These are phyloP conservation scores for Anadara kagoshimensis DNA, from an alignment of 1,140 invertebrate species.

Conservation along the genomic window DNA sequence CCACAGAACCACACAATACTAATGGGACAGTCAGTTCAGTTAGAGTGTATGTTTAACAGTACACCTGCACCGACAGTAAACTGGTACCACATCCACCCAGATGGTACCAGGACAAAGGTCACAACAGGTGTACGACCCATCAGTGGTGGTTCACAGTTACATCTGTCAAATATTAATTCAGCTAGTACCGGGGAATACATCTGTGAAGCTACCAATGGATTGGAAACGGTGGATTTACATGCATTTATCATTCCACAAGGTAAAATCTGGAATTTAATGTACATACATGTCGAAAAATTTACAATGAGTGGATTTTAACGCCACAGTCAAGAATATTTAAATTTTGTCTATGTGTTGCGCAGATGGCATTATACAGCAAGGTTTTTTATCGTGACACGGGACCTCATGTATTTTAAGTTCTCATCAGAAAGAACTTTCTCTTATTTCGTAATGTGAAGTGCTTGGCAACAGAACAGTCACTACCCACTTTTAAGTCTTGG, in stretches of 20 bases:
- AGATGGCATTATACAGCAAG: no score
- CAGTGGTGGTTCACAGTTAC: slow-evolving; percentile 26
- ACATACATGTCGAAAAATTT: no score
- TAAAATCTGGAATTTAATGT: background rate
- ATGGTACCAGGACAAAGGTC: slow-evolving; percentile 32
- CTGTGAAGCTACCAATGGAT: slow-evolving; percentile 40
- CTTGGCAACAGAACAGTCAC: no score
- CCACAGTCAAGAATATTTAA: no score
- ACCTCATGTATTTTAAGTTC: no score
- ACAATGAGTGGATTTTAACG: background rate
- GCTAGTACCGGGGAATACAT: slow-evolving; percentile 35
- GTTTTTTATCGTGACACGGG: no score
- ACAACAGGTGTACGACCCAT: slow-evolving; percentile 31
- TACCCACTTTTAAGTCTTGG: no score
- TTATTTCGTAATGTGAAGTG: no score
- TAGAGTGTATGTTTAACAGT: slow-evolving; percentile 45
- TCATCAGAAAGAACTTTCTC: no score
- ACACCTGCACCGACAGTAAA: slow-evolving; percentile 27
- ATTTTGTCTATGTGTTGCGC: no score
- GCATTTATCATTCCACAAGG: slow-evolving; percentile 36
- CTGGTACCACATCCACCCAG: slow-evolving; percentile 35
- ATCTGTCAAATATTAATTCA: background rate
- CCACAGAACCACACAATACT: slow-evolving; percentile 35
- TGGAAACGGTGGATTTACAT: slow-evolving; percentile 34
- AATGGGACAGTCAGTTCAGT: slow-evolving; percentile 31